phyloP scores from a whole-genome alignment of 2,888 invertebrate genomes.

The Cheilosia vernalis region DNA sequence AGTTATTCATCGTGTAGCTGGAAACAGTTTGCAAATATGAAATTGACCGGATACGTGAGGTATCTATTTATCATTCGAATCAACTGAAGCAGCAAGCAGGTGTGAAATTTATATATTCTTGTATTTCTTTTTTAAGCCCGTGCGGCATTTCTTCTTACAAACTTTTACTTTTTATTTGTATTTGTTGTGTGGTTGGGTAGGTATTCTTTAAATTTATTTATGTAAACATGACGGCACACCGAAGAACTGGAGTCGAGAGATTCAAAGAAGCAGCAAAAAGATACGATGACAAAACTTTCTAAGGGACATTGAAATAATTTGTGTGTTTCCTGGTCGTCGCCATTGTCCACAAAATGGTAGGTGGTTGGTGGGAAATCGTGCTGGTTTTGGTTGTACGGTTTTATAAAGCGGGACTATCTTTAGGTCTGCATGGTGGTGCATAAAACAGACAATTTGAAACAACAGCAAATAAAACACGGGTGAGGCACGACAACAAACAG shows the following conservation, averaged over 20 bases:
- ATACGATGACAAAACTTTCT: conserved; percentile 42
- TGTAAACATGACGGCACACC: conserved; percentile 33
- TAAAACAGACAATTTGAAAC: conserved; percentile 10
- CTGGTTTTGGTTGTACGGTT: conserved; percentile 38
- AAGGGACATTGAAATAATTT: conserved; percentile 36
- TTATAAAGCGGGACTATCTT: conserved; percentile 16
- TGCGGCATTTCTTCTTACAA: conserved; percentile 1
- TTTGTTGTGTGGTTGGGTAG: conserved; percentile 10
- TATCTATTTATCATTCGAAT: conserved; percentile 56
- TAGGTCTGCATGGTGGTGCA: conserved; percentile 5
- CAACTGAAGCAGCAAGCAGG: conserved; percentile 38
- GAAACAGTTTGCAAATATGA: conserved; percentile 44
- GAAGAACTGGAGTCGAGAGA: neutral
- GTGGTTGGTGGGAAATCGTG: conserved; percentile 34
- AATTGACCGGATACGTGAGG: conserved; percentile 42
- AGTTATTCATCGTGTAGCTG: conserved; percentile 52
- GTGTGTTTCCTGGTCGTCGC: neutral
- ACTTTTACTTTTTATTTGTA: conserved; percentile 63
- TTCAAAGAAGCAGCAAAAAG: neutral
- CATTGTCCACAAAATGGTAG: no score
- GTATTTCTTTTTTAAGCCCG: neutral
- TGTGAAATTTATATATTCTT: conserved; percentile 25
- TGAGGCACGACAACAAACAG: conserved; percentile 9
- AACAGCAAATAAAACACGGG: neutral
- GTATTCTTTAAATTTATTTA: conserved; percentile 15